Conservation (phyloP, 2,113 vertebrate species). For the Zapornia atra region DNA sequence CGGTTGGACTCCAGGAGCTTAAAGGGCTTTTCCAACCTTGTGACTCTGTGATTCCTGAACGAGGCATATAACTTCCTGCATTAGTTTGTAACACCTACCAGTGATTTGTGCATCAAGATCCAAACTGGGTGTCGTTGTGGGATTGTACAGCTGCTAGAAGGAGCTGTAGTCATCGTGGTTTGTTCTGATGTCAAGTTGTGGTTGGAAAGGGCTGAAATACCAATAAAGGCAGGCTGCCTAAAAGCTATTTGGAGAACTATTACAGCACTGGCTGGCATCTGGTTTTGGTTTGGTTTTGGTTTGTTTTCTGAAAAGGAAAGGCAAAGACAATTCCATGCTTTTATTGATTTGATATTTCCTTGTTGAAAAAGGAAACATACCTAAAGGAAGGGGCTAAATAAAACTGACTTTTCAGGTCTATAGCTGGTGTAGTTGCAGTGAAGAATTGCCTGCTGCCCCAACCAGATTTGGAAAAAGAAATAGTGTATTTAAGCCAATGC, state of each 20-base stretch:
- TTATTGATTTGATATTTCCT: not conserved
- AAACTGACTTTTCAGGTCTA: not conserved
- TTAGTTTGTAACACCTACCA: not conserved
- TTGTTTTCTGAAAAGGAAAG: not conserved
- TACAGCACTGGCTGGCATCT: not conserved
- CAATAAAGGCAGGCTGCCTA: not conserved
- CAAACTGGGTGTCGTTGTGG: not conserved
- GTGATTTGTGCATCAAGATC: not conserved
- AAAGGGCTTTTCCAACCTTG: too few relatives aligned
- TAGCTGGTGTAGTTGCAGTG: not conserved
- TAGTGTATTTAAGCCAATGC: not conserved
- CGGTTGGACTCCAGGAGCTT: too few relatives aligned
- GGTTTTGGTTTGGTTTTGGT: not conserved
- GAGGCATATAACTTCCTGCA: accelerated
- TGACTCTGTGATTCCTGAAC: not conserved
- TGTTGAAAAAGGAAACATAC: not conserved
- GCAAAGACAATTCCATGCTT: not conserved
- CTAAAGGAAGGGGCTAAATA: not conserved
- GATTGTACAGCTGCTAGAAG: not conserved
- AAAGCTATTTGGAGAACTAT: not conserved
- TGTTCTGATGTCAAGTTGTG: not conserved
- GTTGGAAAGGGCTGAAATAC: not conserved
- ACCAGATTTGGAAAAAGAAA: not conserved
- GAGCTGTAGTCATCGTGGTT: not conserved
- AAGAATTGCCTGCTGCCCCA: not conserved